Percentiles rank a stretch among this genome's conserved stretches.
Evolutionary conservation across 2,888 invertebrate species (phyloP).

Genomic region (Adineta ricciae): DNA sequence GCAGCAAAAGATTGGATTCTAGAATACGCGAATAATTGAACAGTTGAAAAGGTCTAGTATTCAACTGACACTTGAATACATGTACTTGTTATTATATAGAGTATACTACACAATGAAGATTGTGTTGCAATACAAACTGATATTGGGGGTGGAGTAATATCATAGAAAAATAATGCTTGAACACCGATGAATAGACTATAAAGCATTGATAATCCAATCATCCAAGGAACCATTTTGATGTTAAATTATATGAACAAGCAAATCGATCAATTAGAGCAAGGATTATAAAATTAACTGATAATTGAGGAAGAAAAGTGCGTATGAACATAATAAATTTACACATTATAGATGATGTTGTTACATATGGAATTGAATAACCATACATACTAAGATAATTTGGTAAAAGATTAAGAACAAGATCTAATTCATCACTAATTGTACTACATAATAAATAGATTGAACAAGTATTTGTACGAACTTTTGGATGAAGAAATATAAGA

Average conservation of each 20-base stretch:
- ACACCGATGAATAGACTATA: no score
- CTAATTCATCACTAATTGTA: background rate
- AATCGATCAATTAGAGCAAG: background rate
- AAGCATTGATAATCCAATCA: no score
- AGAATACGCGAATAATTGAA: no score
- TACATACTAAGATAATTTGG: background rate
- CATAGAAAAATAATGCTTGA: no score
- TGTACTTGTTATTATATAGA: no score
- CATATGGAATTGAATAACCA: background rate
- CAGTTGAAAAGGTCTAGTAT: no score
- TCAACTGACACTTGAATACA: no score
- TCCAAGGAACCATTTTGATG: background rate
- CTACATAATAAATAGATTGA: background rate
- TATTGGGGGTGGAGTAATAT: no score
- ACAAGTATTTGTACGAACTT: background rate
- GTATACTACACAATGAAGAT: no score
- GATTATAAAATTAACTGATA: background rate
- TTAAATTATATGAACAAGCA: background rate
- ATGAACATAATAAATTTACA: background rate
- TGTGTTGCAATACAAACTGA: no score
- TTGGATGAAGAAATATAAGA: background rate
- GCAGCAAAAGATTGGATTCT: no score
- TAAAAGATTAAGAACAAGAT: background rate
- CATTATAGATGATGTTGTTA: background rate
- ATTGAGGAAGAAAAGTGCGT: background rate